Evolutionary conservation across 1,140 invertebrate species (phyloP).

Genomic region (Coenobita brevimanus): DNA sequence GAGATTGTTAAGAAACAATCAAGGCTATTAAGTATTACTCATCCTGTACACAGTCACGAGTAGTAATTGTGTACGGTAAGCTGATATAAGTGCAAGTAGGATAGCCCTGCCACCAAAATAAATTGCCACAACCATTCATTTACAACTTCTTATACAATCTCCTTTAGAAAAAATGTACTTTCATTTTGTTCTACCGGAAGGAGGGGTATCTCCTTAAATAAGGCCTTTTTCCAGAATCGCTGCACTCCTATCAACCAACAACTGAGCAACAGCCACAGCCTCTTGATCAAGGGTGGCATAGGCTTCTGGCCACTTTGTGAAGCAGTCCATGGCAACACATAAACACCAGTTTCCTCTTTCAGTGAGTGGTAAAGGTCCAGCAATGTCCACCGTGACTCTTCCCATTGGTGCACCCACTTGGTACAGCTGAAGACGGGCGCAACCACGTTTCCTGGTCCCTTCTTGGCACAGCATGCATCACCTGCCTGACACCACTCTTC

Average conservation of each 20-base stretch:
- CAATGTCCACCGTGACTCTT: too few relatives aligned
- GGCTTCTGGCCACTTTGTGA: too few relatives aligned
- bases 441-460: too few relatives aligned
- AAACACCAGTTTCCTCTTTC: too few relatives aligned
- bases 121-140: constrained; percentile 32
- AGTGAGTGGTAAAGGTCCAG: too few relatives aligned
- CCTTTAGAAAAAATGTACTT: constrained; percentile 20
- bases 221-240: constrained; percentile 30
- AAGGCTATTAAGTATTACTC: constrained; percentile 28
- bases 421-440: too few relatives aligned
- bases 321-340: too few relatives aligned
- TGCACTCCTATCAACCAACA: not conserved
- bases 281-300: too few relatives aligned
- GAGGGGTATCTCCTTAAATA: constrained; percentile 31
- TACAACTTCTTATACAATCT: constrained; percentile 17
- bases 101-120: constrained; percentile 40
- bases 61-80: constrained; percentile 26
- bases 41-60: not conserved
- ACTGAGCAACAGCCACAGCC: too few relatives aligned
- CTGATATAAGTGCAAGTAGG: constrained; percentile 24
- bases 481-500: too few relatives aligned
- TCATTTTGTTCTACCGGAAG: constrained; percentile 21
- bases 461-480: too few relatives aligned
- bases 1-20: constrained; percentile 14
- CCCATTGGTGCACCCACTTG: too few relatives aligned